A percentile compares a stretch with the other conserved stretches of the same genome.
phyloP scores from a whole-genome alignment of 2,888 invertebrate genomes.

The Cheilosia grossa region DNA sequence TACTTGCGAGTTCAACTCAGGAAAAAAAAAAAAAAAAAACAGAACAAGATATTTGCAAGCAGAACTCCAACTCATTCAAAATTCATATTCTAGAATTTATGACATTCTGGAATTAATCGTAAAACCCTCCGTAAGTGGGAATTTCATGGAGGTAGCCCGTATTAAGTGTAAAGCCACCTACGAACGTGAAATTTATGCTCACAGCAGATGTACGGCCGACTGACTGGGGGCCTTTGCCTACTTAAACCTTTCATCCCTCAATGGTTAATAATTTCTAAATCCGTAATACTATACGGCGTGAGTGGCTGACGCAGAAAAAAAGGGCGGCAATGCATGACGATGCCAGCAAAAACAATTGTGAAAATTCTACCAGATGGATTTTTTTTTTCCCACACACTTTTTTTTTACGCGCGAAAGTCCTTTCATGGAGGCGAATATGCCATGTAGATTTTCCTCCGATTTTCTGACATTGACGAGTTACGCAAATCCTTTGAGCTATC shows the following conservation, averaged over 20 bases:
- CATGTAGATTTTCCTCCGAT: slow-evolving; percentile 6
- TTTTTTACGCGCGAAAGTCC: not conserved
- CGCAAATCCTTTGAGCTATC: slow-evolving; percentile 43
- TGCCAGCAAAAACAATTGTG: slow-evolving; percentile 15
- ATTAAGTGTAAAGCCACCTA: slow-evolving; percentile 17
- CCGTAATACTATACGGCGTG: slow-evolving; percentile 1
- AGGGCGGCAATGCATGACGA: slow-evolving; percentile 3
- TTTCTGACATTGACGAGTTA: slow-evolving; percentile 37
- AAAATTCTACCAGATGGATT: slow-evolving; percentile 13
- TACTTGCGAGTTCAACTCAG: too few species aligned
- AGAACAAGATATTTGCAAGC: not conserved
- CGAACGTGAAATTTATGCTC: slow-evolving; percentile 13
- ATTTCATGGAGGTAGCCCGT: slow-evolving; percentile 30
- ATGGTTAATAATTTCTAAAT: slow-evolving; percentile 47
- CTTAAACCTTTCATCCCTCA: slow-evolving; percentile 30
- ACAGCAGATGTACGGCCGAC: slow-evolving; percentile 12
- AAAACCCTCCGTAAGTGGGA: slow-evolving; percentile 29
- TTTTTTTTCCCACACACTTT: not conserved
- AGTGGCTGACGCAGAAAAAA: not conserved
- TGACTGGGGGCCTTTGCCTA: not conserved
- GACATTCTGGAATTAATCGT: slow-evolving; percentile 52
- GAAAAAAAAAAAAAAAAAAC: too few species aligned
- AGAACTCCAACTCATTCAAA: slow-evolving; percentile 13
- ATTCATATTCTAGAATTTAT: slow-evolving; percentile 47
- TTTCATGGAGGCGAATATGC: not conserved